These are phyloP conservation scores for Psylliodes chrysocephalus DNA, from an alignment of 2,888 invertebrate genomes.

Conservation along the genomic window DNA sequence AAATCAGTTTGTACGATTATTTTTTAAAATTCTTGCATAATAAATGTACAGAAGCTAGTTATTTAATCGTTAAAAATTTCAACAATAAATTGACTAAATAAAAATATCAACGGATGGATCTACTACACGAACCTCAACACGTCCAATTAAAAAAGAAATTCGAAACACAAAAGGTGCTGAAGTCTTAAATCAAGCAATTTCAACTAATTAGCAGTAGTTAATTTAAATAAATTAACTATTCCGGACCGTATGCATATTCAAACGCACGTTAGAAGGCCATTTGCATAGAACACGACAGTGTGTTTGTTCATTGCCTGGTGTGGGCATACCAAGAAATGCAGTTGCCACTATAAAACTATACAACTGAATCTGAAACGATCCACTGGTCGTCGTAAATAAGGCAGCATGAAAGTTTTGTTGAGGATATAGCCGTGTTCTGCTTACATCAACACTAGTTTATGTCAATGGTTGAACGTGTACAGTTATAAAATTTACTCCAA, in stretches of 20 bases:
- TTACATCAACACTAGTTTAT: conserved; percentile 38
- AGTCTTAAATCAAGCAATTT: conserved; percentile 50
- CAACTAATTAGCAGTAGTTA: conserved; percentile 45
- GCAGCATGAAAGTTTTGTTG: conserved; percentile 33
- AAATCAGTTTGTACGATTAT: too few species aligned
- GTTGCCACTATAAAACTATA: conserved; percentile 30
- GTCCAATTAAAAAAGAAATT: conserved; percentile 35
- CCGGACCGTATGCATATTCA: conserved; percentile 51
- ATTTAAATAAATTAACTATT: conserved; percentile 54
- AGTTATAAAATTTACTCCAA: conserved; percentile 23
- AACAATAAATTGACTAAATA: neutral
- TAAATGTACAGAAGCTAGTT: neutral
- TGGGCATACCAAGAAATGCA: conserved; percentile 30
- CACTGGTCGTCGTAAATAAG: conserved; percentile 30
- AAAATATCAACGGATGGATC: conserved; percentile 16
- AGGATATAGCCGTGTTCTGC: conserved; percentile 32
- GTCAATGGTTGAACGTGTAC: conserved; percentile 27
- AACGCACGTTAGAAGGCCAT: conserved; percentile 52
- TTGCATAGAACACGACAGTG: conserved; percentile 27
- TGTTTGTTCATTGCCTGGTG: conserved; percentile 21
- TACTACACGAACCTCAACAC: conserved; percentile 10
- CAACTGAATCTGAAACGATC: conserved; percentile 33
- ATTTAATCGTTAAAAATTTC: neutral
- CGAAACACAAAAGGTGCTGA: conserved; percentile 47
- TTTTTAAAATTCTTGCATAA: too few species aligned